Evolutionary conservation across 1,140 invertebrate genomes (phyloP).

Genomic region (Amyelois transitella): DNA sequence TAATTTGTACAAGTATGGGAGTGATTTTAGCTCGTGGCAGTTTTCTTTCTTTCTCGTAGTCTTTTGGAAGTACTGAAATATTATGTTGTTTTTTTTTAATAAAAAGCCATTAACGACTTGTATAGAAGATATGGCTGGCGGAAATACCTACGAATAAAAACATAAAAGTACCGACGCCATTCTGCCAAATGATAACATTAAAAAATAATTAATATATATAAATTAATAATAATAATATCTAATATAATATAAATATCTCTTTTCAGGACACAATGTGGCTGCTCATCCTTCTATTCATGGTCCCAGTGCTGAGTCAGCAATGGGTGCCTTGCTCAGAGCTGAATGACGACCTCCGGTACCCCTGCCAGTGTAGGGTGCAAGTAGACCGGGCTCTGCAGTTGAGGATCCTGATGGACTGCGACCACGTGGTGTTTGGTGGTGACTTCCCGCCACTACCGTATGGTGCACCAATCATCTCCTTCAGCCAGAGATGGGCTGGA

Average conservation of each 20-base stretch:
- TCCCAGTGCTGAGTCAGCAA: slow-evolving; percentile 33
- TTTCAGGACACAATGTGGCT: slow-evolving; percentile 51
- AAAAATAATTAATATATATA: no score
- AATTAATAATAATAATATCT: no score
- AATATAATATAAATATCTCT: slow-evolving; percentile 8
- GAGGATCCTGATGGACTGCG: slow-evolving; percentile 83
- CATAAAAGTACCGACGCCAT: no score
- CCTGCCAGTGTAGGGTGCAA: slow-evolving; percentile 76
- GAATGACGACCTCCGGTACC: slow-evolving; percentile 78
- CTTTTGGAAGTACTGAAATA: no score
- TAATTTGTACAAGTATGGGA: no score
- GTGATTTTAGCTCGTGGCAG: no score
- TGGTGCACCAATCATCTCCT: slow-evolving; percentile 83
- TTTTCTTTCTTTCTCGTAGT: no score
- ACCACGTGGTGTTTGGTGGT: slow-evolving; percentile 85
- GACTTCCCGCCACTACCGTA: slow-evolving; percentile 84
- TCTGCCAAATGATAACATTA: no score
- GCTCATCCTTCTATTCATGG: slow-evolving; percentile 37
- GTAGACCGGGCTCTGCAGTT: slow-evolving; percentile 66
- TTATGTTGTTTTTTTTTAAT: no score
- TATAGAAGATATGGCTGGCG: no score
- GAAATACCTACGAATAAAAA: no score
- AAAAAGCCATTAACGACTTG: no score
- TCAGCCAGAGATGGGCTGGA: slow-evolving; percentile 84
- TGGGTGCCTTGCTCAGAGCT: slow-evolving; percentile 80